These are phyloP conservation scores for Chloroclysta siterata DNA, from an alignment of 2,888 invertebrate species.

Conservation along the genomic window DNA sequence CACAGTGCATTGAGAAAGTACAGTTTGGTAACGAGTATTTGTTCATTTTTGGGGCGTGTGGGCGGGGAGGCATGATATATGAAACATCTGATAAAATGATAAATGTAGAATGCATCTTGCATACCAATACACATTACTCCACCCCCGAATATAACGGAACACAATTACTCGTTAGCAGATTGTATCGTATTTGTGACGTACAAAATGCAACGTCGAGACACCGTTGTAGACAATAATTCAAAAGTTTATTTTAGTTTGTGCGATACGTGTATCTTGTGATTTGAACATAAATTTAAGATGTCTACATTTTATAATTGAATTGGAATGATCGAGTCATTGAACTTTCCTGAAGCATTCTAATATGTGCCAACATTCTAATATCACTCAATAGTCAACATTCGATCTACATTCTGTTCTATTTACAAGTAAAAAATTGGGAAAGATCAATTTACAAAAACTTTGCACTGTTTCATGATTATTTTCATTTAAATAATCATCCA, in stretches of 20 bases:
- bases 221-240: constrained; percentile 49
- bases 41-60: constrained; percentile 29
- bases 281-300: constrained; percentile 44
- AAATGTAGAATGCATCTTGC: constrained; percentile 12
- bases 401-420: constrained; percentile 63
- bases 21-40: constrained; percentile 48
- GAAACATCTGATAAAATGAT: constrained; percentile 28
- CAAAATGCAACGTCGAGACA: constrained; percentile 68
- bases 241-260: constrained; percentile 64
- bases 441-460: constrained; percentile 56
- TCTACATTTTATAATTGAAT: constrained; percentile 51
- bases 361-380: constrained; percentile 65
- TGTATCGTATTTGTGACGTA: constrained; percentile 65
- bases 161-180: constrained; percentile 48
- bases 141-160: constrained; percentile 34
- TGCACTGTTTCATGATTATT: constrained; percentile 43
- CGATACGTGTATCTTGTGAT: constrained; percentile 57
- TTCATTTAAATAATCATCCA: constrained; percentile 24
- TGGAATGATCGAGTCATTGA: constrained; percentile 72
- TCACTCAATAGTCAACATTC: constrained; percentile 61
- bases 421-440: constrained; percentile 61
- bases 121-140: constrained; percentile 8
- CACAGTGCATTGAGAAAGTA: constrained; percentile 66
- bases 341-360: constrained; percentile 49
- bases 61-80: constrained; percentile 28